A percentile compares a stretch with the other conserved stretches of the same genome.
These are phyloP conservation scores for Poeciliopsis prolifica DNA, from an alignment of 2,113 vertebrate species.

Conservation along the genomic window DNA sequence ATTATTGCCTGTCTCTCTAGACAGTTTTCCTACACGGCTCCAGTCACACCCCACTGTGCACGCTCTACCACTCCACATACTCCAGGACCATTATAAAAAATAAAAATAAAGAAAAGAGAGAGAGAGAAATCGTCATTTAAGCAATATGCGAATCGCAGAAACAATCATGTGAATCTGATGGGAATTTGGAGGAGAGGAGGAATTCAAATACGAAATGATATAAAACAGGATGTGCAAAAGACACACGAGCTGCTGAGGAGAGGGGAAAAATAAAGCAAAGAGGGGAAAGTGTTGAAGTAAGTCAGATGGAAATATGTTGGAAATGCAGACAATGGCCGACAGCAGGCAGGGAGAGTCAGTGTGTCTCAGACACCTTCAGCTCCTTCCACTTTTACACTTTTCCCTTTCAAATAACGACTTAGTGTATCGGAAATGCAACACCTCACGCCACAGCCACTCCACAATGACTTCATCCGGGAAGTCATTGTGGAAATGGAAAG, in stretches of 20 bases:
- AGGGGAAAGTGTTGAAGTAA: slow-evolving; percentile 54
- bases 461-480: slow-evolving; percentile 1
- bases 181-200: slow-evolving; percentile 45
- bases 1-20: slow-evolving; percentile 58
- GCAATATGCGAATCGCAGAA: slow-evolving; percentile 44
- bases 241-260: slow-evolving; percentile 50
- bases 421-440: not conserved
- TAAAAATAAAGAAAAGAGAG: not conserved
- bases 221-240: slow-evolving; percentile 64
- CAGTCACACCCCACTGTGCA: slow-evolving; percentile 35
- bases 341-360: slow-evolving; percentile 47
- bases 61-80: slow-evolving; percentile 20
- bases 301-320: slow-evolving; percentile 46
- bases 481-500: not conserved
- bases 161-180: slow-evolving; percentile 32
- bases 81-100: slow-evolving; percentile 30
- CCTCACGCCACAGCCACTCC: too few species aligned
- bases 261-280: slow-evolving; percentile 5
- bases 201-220: slow-evolving; percentile 41
- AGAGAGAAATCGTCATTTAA: slow-evolving; percentile 41
- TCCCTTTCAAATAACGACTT: slow-evolving; percentile 40
- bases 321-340: slow-evolving; percentile 59
- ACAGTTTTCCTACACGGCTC: slow-evolving; percentile 36
- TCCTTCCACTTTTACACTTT: slow-evolving; percentile 42
- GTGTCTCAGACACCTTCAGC: slow-evolving; percentile 66